Base-by-base conservation (phyloP, 2,113 vertebrate genomes). In the Bostrychus sinensis region DNA sequence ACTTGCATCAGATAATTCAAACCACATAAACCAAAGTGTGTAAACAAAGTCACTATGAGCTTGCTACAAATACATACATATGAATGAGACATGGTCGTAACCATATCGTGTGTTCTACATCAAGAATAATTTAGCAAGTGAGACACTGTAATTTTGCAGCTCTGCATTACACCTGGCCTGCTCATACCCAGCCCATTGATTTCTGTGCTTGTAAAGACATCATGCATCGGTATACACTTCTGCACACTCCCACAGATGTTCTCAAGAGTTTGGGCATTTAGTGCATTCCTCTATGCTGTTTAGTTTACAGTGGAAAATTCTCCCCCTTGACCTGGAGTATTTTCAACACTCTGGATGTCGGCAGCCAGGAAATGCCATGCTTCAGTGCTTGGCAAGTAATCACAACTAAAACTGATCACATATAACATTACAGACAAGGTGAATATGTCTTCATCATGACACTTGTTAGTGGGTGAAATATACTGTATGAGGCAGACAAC, bases 301-400 rank as follows among this genome's bases (percentile, higher is more conserved):
- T 42, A 46, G 4, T 78, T 90, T 84, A 88, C 83, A 84, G 78
- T 84, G 88, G 86, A 90, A 90, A 87, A 78, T 74, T 46, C 48
- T 76, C 62, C 39, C 78, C 85, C 86, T 59, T 86, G 88, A 88
- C 86, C 78, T 39, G 5, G 66, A 86, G 70, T 60, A 72, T 65
- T 86, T 84, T 70, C 81, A 85, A 69, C 81, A 58, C 63, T 60
- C 50, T 75, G 57, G 71, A 82, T 70, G 39, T 68, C 69, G 72
- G 51, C 75, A 75, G 83, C 73, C 62, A 75, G 65, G 67, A 81
- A 85, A 78, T 73, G 75, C 60, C 70, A 67, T 68, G 81, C 67
- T 81, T 62, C 51, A 72, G 60, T 9, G 56, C 61, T 22, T 43
- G 62, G 22, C 10, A 65, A 68, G 56, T 1, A 42, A n/a, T n/a